Base-by-base conservation (phyloP, 2,888 invertebrate genomes). In the Acanthosepion esculentum region DNA sequence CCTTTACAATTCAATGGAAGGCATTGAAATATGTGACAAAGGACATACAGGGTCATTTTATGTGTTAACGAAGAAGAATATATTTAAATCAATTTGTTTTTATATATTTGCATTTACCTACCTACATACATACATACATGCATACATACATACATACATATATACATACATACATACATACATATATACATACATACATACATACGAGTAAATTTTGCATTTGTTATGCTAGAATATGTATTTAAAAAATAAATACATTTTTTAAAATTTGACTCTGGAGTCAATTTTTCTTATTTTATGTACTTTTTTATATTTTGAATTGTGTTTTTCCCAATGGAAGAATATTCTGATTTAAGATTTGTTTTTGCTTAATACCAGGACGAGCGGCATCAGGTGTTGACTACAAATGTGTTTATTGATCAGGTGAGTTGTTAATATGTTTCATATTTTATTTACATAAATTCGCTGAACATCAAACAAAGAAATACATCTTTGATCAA, bases 371-470 rank as follows among this genome's bases (percentile, higher is more conserved):
- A 50, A 94, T 95, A 96, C 50, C 96, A 98, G 98, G 98, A 98
- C 96, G 98, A 98, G 95, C 97, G 98, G 94, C 98, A 98, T 95
- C 98, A 98, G 96, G 98, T 98, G n/a, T 96, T 98, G 53, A 98
- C 98, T 7, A 98, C 98, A 5, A 98, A 98, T 95, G 97, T 98
- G 8, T 98, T 98, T 97, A 97, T 98, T 50, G 98, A 98, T 96
- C 98, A 98, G 97, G 98, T 98, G 96, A 95, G 96, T 94, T 29
- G 6, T 26, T 4, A n/a, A 29, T 0, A 94, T n/a, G 0, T 15
- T 64, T 91, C 59, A 59, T 23, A 59, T 59, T 20, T 59, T 59
- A 23, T 59, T 59, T 59, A 59, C 7, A 59, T 59, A 59, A 23
- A 59, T 23, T 23, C 50, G 15, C 50, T 50, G 15, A 50, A 50